phyloP scores from a whole-genome alignment of 1,140 invertebrate species.

The Leptonema lineaticorne region DNA sequence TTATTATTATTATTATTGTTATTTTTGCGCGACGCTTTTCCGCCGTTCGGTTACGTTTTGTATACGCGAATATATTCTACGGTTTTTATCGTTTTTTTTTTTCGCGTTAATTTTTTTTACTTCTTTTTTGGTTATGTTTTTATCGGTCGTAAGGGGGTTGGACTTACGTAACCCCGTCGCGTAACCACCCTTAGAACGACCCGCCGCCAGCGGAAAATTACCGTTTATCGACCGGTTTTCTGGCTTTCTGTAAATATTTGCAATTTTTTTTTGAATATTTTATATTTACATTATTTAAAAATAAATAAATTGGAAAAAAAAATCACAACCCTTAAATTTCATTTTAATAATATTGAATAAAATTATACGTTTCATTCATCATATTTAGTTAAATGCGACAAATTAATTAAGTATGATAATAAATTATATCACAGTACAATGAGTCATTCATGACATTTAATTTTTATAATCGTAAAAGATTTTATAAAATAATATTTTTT shows the following conservation, averaged over 20 bases:
- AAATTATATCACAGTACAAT: too few species aligned
- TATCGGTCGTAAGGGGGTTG: background rate
- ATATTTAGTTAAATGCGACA: background rate
- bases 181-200: background rate
- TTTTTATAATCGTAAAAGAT: too few species aligned
- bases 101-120: background rate
- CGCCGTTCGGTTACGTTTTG: background rate
- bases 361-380: background rate
- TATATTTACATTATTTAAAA: background rate
- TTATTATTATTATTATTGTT: too few species aligned
- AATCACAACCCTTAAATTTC: background rate
- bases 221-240: constrained; percentile 2
- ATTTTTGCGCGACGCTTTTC: background rate
- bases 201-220: constrained; percentile 6
- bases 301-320: background rate
- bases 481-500: too few species aligned
- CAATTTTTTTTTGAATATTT: too few species aligned
- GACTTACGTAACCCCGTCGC: background rate
- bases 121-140: background rate
- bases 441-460: too few species aligned
- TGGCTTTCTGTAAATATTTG: background rate
- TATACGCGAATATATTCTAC: background rate
- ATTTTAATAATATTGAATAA: background rate
- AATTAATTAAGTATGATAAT: background rate
- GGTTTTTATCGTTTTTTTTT: background rate